Conservation (phyloP, 2,113 vertebrate species). For the Gymnobelideus leadbeateri region DNA sequence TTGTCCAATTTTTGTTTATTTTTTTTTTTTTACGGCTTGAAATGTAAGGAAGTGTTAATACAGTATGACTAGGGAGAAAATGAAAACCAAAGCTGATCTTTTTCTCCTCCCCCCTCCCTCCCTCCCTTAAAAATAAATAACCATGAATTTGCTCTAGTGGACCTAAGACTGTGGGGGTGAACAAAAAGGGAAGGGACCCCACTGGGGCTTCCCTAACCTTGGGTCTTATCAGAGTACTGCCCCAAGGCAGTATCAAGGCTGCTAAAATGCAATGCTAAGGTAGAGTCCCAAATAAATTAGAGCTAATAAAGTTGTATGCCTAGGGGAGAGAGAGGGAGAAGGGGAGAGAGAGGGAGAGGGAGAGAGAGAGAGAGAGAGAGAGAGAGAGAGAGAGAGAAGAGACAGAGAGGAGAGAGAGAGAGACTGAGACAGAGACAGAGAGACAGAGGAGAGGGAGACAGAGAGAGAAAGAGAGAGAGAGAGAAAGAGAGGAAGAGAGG, state of each 20-base stretch:
- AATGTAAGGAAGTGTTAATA: conserved; percentile 50
- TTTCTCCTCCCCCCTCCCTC: neutral
- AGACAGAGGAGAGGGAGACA: conserved; percentile 22
- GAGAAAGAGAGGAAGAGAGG: too few relatives aligned
- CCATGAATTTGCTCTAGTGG: accelerated
- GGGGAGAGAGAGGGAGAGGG: neutral
- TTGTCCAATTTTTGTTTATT: conserved; percentile 51
- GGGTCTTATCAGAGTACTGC: neutral
- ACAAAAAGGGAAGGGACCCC: neutral
- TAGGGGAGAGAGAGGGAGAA: conserved; percentile 23
- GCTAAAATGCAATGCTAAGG: accelerated
- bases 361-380: too few relatives aligned
- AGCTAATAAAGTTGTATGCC: conserved; percentile 43
- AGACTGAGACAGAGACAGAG: neutral
- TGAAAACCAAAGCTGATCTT: neutral
- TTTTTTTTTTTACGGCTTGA: conserved; percentile 47
- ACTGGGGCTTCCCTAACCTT: neutral
- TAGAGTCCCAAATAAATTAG: conserved; percentile 45
- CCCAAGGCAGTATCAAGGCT: neutral
- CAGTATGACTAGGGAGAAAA: neutral
- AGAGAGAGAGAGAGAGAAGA: too few relatives aligned
- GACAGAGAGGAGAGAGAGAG: too few relatives aligned
- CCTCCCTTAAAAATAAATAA: neutral
- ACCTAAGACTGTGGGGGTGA: neutral
- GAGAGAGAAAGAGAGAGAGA: conserved; percentile 16